A percentile compares a stretch with the other conserved stretches of the same genome.
phyloP scores from a whole-genome alignment of 2,113 vertebrate species.

The Felis catus region DNA sequence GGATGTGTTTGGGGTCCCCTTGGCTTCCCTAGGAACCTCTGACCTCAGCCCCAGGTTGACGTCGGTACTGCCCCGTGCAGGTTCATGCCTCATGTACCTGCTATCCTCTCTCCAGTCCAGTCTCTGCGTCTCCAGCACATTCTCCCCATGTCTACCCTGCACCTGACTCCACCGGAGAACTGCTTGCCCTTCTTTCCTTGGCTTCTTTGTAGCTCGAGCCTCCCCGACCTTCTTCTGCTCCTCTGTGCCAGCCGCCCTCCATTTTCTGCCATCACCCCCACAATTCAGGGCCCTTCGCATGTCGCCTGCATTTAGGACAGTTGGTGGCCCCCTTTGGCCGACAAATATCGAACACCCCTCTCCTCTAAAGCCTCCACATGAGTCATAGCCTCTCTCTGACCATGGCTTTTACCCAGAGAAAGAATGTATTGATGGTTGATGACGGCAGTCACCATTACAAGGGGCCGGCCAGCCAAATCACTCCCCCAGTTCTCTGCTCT shows the following conservation, averaged over 20 bases:
- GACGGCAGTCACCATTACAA: background rate
- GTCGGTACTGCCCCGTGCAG: too few species aligned
- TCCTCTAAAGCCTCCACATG: background rate
- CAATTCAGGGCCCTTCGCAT: background rate
- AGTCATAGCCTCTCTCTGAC: background rate
- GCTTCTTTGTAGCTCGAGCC: background rate
- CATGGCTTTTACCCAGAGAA: background rate
- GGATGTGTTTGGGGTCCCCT: background rate
- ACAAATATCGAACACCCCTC: background rate
- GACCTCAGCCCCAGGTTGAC: background rate
- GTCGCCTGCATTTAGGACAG: background rate
- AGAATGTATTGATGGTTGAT: accelerated
- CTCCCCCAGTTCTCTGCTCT: background rate
- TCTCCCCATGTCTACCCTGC: background rate
- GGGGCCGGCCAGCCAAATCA: too few species aligned
- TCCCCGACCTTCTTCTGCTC: background rate
- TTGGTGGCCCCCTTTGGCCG: background rate
- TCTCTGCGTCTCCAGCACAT: background rate
- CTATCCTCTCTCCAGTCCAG: background rate
- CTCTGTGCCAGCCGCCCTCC: background rate
- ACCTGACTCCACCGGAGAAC: background rate
- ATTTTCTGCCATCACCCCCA: background rate
- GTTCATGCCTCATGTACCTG: accelerated
- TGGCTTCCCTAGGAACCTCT: background rate
- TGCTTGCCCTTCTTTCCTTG: background rate